Evolutionary conservation across 2,113 vertebrate species (phyloP).

Genomic region (Apaloderma vittatum): DNA sequence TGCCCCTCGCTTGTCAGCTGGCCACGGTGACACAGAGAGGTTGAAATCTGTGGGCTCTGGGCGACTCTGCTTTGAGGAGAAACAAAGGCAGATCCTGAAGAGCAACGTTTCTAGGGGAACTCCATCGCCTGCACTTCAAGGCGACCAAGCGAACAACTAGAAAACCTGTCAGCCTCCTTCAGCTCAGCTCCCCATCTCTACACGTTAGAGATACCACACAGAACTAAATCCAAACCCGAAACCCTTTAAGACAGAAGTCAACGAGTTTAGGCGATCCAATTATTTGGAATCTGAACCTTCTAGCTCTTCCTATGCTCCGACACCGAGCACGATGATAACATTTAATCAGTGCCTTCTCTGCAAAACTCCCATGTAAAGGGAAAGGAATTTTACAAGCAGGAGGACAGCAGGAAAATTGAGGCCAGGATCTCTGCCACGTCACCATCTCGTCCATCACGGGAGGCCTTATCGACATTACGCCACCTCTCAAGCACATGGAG

Average conservation of each 20-base stretch:
- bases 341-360: neutral
- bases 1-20: neutral
- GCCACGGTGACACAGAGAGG: neutral
- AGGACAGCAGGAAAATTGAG: neutral
- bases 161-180: neutral
- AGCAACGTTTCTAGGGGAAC: neutral
- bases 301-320: neutral
- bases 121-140: neutral
- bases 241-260: neutral
- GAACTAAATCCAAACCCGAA: neutral
- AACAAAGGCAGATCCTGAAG: neutral
- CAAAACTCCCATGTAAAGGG: neutral
- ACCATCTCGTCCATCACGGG: neutral
- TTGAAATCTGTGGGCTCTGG: neutral
- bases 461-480: neutral
- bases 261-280: neutral
- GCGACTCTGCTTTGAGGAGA: neutral
- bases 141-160: neutral
- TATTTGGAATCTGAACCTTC: neutral
- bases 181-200: neutral
- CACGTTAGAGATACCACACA: accelerated
- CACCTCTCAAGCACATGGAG: neutral
- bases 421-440: neutral
- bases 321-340: accelerated
- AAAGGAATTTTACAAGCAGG: slow-evolving; percentile 4